Base-by-base conservation (phyloP, 2,888 invertebrate species). In the Mactromeris polynyma region DNA sequence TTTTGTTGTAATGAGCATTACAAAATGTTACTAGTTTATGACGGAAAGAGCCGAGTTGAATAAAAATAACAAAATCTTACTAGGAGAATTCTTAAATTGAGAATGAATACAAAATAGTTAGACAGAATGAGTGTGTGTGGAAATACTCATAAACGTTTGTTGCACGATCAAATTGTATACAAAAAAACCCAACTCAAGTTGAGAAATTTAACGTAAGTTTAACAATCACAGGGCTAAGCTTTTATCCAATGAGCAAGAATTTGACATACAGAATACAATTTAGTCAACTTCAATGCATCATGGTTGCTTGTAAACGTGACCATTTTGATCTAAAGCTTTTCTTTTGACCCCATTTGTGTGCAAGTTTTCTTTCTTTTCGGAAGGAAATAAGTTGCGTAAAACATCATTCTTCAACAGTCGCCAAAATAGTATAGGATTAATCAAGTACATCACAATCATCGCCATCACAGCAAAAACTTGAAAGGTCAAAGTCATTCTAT, bases 361-460 rank as follows among this genome's bases (percentile, higher is more conserved):
- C 6, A 21, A 9, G n/a, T 79, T 79, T 21, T 58, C 78, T 64
- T 83, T 83, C 36, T 51, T 83, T 46, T 31, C 14, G 17, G 46
- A 38, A 38, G 54, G 36, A 2, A 46, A 42, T 14, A 26, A 42
- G 19, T 51, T 79, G 38, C 86, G 64, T 64, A 95, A 36, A n/a
- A 95, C 81, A 88, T 96, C 96, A 81, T 91, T 95, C 83, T 93
- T 93, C n/a, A 96, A 33, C 14, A 96, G 89, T 31, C 95, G 89
- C 93, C 93, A 94, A 85, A 95, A 93, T 26, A 96, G 91, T 21
- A 95, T 89, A 9, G 93, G 90, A 90, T 96, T 96, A 40, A 95
- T 94, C 19, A 91, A 33, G 85, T 93, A 91, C 90, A 93, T 92
- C 64, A 95, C 92, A 46, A 93, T 73, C 88, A 94, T 89, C 77